Evolutionary conservation across 2,888 invertebrate genomes (phyloP), one percentile per base, ranked within the genome.

Genomic region (Steromphala cineraria): DNA sequence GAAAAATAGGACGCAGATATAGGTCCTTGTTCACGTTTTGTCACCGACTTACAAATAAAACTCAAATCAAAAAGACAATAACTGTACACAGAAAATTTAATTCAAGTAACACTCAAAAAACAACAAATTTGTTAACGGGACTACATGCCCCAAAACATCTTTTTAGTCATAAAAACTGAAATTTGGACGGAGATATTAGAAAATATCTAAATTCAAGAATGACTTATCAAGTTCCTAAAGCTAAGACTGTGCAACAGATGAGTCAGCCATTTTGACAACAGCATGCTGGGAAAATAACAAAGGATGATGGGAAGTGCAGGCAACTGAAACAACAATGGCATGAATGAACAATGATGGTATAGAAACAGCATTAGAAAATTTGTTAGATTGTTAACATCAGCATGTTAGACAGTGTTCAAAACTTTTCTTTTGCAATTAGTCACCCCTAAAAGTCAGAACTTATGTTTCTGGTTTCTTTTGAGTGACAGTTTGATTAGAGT

Each of bases 1-100:
- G 95, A 93, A 95, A 95, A 93, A 93, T 93, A 87, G 19, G 71
- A 78, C 53, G 67, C 81, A 81, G 79, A 56, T 15, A 55, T 55
- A 28, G 67, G 67, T 52, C 74, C 67, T 52, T 40, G 36, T 19
- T 24, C 19, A 56, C 7, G 3, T 56, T n/a, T 36, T 40, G 7
- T 40, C n/a, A 31, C 5, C 13, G 7, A 10, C 46, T 46, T 46
- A 10, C 10, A 56, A 56, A 17, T 56, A 56, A n/a, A 4, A 28
- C 2, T 7, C 15, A n/a, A n/a, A 24, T 13, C 28, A 2, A 21
- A n/a, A 67, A 28, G 28, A 67, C 36, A 67, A 67, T 67, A 15
- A n/a, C 67, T 67, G 67, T 4, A n/a, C 19, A 19, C 28, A 24
- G 13, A n/a, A 24, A 56, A 5, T 56, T 5, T 1, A 24, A 5